Evolutionary conservation across 2,888 invertebrate genomes (phyloP), one percentile per base, ranked within the genome.

Genomic region (Trissolcus japonicus): DNA sequence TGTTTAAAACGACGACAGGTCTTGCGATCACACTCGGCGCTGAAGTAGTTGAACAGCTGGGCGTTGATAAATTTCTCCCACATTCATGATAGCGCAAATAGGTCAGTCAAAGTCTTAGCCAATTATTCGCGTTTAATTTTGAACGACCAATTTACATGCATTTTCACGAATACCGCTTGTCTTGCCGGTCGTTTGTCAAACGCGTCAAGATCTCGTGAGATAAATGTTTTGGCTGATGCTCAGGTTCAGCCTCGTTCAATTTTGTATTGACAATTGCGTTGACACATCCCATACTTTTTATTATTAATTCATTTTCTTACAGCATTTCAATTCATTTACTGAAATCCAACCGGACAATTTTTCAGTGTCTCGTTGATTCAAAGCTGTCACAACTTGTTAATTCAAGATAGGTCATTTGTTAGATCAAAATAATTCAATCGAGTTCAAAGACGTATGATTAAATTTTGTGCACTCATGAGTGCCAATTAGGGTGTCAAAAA

Each of bases 41-140:
- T 57, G 19, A 40, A 71, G 57, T 41, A 19, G 53, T 51, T 21
- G 53, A 62, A 62, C 62, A 71, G 69, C 56, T 71, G 69, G 51
- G 48, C 61, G 69, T 62, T 71, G 69, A 71, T 71, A 56, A 71
- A 71, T 71, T 71, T 60, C 69, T 71, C 69, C 62, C 69, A 51
- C 69, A 71, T 62, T 71, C 62, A 71, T 62, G 69, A 71, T 71
- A 71, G 51, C 35, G 21, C 25, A 71, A 46, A 16, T 46, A 46
- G 46, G 46, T 16, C 46, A 46, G 46, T 46, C 46, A 46, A 46
- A 46, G 63, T 59, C 54, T 72, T 65, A 60, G 72, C 65, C 65
- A 73, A 73, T 73, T 73, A 73, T 73, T 65, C 65, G 72, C 41
- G 65, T 73, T 73, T 73, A 73, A 73, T 60, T 73, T 65, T 73